Conservation (phyloP, 92 coral and sea anemone species). For the Phenganax stokvisi region DNA sequence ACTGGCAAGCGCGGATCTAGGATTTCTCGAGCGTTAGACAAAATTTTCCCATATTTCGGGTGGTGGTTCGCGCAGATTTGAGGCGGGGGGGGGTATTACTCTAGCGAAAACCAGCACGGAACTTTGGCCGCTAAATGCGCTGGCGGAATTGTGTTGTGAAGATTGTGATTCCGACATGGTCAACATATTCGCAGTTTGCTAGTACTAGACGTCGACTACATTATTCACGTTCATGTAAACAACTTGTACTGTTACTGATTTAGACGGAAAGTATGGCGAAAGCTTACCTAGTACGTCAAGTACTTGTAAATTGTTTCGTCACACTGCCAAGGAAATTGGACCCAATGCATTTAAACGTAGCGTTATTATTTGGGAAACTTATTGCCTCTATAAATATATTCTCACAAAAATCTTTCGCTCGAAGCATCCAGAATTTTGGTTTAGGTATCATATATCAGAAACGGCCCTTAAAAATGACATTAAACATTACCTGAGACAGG, state of each 20-base stretch:
- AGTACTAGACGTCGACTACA: no score
- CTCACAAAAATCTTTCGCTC: neutral
- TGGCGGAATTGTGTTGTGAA: no score
- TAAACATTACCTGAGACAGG: conserved; percentile 10
- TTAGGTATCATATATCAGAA: neutral
- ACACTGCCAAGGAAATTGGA: neutral
- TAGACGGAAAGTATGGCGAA: neutral
- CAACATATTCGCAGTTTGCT: no score
- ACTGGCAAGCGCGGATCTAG: no score
- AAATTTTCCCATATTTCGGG: no score
- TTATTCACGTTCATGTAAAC: neutral
- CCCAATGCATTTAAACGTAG: neutral
- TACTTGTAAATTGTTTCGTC: neutral
- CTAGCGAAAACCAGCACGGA: no score
- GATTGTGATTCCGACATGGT: no score
- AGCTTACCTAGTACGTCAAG: conserved; percentile 2
- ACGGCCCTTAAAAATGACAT: neutral
- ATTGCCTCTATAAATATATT: neutral
- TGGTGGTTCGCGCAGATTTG: no score
- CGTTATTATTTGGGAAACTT: neutral
- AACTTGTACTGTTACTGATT: neutral
- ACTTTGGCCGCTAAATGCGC: no score
- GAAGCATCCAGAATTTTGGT: neutral
- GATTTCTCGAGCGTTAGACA: no score
- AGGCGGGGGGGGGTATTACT: no score